Evolutionary conservation across 2,797 vertebrate genomes (phyloP), one percentile per base, ranked within the genome.

Genomic region (Meda fulgida): DNA sequence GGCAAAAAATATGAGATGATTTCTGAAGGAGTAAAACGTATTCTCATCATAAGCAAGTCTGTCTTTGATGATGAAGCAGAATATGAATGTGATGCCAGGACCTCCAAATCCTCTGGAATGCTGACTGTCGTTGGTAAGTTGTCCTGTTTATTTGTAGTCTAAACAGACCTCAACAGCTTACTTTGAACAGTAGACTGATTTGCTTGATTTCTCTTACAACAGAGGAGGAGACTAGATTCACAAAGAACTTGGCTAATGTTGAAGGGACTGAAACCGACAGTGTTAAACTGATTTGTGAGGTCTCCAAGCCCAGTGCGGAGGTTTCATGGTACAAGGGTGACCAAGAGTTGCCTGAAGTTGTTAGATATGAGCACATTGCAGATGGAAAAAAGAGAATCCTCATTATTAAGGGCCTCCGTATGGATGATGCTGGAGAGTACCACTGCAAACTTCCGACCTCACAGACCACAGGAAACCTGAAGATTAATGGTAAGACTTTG

Each of bases 1-100:
- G 97, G 98, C 87, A 99, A 99, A 91, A 99, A 99, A 84, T 99
- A 97, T 58, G 98, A 99, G 84, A 97, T 99, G 5, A 96, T 97
- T 51, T 95, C 96, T 55, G 95, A 97, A 92, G 98, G 98, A 67
- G 94, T 95, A 36, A 94, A 97, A 71, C 97, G 94, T 71, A 91
- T 96, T 91, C 97, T 99, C 88, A 92, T 98, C 46, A 31, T 99
- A 90, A 97, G 94, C 93, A 99, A 99, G 93, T 96, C 98, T 13
- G 93, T 95, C 36, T 97, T 99, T 66, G 97, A 97, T 46, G 98
- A 99, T 73, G 98, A 99, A 92, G 98, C 98, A 21, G 98, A 99
- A 89, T 99, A 99, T 73, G 97, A 98, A 89, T 98, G 97, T 93
- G 97, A 99, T 88, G 97, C 97, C 58, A 97, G 94, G 93, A 96